Conservation (phyloP, 1,140 invertebrate species). For the Calephelis virginiensis region DNA sequence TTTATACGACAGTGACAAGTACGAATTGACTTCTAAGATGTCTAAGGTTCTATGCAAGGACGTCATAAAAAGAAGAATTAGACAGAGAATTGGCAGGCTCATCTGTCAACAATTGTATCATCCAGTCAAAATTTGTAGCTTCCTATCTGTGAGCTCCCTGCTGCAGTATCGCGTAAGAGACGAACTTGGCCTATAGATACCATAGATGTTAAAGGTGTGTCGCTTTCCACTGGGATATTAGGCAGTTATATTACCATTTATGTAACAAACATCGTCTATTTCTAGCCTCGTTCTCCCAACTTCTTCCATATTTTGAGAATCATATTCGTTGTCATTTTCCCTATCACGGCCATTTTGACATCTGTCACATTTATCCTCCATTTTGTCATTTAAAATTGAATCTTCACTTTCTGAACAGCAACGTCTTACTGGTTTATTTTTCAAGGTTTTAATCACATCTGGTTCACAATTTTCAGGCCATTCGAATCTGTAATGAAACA, state of each 20-base stretch:
- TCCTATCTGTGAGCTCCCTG: too few species aligned
- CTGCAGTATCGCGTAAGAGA: too few species aligned
- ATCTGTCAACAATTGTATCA: too few species aligned
- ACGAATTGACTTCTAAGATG: too few species aligned
- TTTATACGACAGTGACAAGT: too few species aligned
- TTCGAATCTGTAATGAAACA: constrained; percentile 48
- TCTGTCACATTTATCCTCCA: constrained; percentile 28
- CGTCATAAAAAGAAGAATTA: too few species aligned
- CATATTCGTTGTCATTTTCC: constrained; percentile 38
- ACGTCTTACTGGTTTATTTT: constrained; percentile 36
- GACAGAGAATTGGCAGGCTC: too few species aligned
- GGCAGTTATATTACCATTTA: constrained; percentile 87
- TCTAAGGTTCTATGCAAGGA: too few species aligned
- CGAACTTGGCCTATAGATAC: too few species aligned
- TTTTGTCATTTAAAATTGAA: constrained; percentile 29
- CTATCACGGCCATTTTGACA: constrained; percentile 37
- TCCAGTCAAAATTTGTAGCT: too few species aligned
- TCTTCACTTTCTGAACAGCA: constrained; percentile 43
- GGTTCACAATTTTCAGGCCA: constrained; percentile 61
- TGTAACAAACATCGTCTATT: constrained; percentile 93
- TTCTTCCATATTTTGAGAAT: constrained; percentile 79
- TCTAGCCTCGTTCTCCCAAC: constrained; percentile 82
- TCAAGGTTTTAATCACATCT: constrained; percentile 53
- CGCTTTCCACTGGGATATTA: too few species aligned
- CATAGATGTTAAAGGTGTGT: too few species aligned